phyloP scores from a whole-genome alignment of 2,797 vertebrate genomes.

The Arrhamphus sclerolepis region DNA sequence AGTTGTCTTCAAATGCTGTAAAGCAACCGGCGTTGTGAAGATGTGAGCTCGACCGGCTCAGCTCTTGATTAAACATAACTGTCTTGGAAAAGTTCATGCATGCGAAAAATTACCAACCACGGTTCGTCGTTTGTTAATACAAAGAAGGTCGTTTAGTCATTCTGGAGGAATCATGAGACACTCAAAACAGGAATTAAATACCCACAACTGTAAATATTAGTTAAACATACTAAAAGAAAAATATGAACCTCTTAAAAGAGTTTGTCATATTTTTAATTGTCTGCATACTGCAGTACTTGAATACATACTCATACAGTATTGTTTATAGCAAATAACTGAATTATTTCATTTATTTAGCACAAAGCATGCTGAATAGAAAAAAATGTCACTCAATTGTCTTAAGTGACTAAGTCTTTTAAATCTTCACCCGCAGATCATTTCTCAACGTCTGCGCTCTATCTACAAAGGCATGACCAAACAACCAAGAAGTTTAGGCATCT shows the following conservation, averaged over 20 bases:
- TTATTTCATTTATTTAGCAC: slow-evolving; percentile 85
- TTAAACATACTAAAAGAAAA: slow-evolving; percentile 75
- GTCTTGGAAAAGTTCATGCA: slow-evolving; percentile 66
- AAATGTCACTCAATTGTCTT: slow-evolving; percentile 65
- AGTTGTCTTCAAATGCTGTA: slow-evolving; percentile 19
- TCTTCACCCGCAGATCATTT: slow-evolving; percentile 60
- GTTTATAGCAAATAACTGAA: slow-evolving; percentile 86
- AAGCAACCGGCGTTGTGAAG: slow-evolving; percentile 30
- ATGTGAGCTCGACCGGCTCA: slow-evolving; percentile 29
- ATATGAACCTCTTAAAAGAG: slow-evolving; percentile 76
- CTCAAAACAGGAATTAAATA: slow-evolving; percentile 65
- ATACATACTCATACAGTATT: slow-evolving; percentile 86
- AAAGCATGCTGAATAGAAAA: slow-evolving; percentile 87
- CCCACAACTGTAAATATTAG: slow-evolving; percentile 68
- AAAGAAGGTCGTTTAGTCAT: slow-evolving; percentile 67
- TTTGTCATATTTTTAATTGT: slow-evolving; percentile 79
- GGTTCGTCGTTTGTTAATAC: slow-evolving; percentile 59
- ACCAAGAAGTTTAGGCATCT: slow-evolving; percentile 78
- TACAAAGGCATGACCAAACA: slow-evolving; percentile 73
- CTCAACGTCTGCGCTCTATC: slow-evolving; percentile 61
- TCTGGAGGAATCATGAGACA: slow-evolving; percentile 69
- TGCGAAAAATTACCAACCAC: slow-evolving; percentile 49
- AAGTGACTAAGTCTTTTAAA: slow-evolving; percentile 67
- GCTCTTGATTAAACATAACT: slow-evolving; percentile 32
- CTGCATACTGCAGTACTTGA: slow-evolving; percentile 86